Base-by-base conservation (phyloP, 1,140 invertebrate species). In the Ceratosolen solmsi region DNA sequence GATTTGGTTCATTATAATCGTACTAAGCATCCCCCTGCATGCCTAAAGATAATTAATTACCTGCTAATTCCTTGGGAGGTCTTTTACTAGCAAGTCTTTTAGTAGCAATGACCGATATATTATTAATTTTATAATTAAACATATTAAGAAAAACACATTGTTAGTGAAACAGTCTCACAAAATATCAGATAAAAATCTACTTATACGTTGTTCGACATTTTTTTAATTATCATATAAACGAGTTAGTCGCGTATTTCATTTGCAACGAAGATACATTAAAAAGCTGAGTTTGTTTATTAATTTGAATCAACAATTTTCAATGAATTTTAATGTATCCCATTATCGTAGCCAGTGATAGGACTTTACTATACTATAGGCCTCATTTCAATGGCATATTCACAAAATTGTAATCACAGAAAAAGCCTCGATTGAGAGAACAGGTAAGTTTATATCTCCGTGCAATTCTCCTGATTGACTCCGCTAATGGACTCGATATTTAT, bases 381-480 rank as follows among this genome's bases (percentile, higher is more conserved):
- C 41, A 46, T 13, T 73, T 73, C 49, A 72, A 30, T 30, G 49
- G 70, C 36, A 38, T 22, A 68, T 78, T 11, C 27, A 27, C 25
- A 11, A 68, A 68, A 78, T 51, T 78, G 58, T 78, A 78, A 78
- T 78, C 25, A 78, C 41, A 68, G 58, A 63, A 68, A 78, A 51
- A 78, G 75, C 75, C 17, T 36, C 41, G 25, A 51, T 65, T 78
- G 75, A 68, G 75, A 68, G 75, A 78, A 30, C 25, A 78, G 38
- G 75, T 78, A 78, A 78, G 60, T 68, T 51, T 76, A 49, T 41
- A 76, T 41, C 22, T 25, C 30, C 13, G 1, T 38, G 54, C 56
- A 63, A 76, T 76, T 76, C 54, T 60, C 7, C 38, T 41, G 56
- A 76, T 76, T 76, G 74, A 76, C 13, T 30, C 74, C 25, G 56